Evolutionary conservation across 2,888 invertebrate species (phyloP).

Genomic region (Tubulanus polymorphus): DNA sequence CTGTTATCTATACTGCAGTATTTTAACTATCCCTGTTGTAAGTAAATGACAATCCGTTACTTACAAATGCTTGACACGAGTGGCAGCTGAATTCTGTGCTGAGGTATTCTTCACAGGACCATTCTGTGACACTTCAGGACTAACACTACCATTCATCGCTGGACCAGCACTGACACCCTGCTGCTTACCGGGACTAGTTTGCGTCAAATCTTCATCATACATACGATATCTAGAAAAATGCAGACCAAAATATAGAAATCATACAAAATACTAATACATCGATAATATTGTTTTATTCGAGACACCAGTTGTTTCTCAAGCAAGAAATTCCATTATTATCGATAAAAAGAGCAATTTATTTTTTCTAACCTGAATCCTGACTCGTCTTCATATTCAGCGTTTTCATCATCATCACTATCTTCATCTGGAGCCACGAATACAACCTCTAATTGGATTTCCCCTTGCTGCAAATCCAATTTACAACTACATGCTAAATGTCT

Average conservation of each 20-base stretch:
- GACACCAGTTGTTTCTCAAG: neutral
- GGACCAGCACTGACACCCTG: too few relatives aligned
- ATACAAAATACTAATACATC: neutral
- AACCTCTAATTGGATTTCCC: slow-evolving; percentile 72
- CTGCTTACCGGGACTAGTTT: too few relatives aligned
- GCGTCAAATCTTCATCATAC: slow-evolving; percentile 50
- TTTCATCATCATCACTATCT: slow-evolving; percentile 57
- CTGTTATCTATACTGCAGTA: too few relatives aligned
- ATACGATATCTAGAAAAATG: slow-evolving; percentile 41
- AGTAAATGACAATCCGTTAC: too few relatives aligned
- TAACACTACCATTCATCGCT: too few relatives aligned
- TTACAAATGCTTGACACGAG: too few relatives aligned
- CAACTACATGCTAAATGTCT: too few relatives aligned
- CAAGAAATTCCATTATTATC: neutral
- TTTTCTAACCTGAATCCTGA: slow-evolving; percentile 45
- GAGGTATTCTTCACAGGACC: too few relatives aligned
- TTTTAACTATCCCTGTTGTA: too few relatives aligned
- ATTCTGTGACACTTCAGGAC: too few relatives aligned
- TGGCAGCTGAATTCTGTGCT: too few relatives aligned
- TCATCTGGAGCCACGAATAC: slow-evolving; percentile 73
- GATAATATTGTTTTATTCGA: too few relatives aligned
- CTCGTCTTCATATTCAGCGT: slow-evolving; percentile 49
- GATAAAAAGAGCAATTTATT: neutral
- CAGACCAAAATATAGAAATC: neutral
- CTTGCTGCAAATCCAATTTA: slow-evolving; percentile 59